Percentiles rank a stretch among this genome's conserved stretches.
phyloP scores from a whole-genome alignment of 2,797 vertebrate species.

The Gymnocypris eckloni region DNA sequence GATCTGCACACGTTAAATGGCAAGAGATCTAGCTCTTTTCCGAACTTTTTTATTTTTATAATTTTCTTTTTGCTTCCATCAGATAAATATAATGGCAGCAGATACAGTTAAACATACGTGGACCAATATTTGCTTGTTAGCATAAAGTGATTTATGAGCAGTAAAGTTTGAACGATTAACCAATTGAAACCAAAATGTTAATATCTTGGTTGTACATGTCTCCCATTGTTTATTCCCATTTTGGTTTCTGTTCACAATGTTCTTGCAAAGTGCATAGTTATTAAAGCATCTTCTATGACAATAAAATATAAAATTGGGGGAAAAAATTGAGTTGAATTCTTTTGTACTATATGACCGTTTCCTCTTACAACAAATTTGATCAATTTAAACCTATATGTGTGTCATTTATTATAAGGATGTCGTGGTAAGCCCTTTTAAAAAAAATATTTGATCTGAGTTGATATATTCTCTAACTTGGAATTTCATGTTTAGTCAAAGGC shows the following conservation, averaged over 20 bases:
- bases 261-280: slow-evolving; percentile 87
- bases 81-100: slow-evolving; percentile 85
- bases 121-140: slow-evolving; percentile 89
- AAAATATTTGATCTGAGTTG: background rate
- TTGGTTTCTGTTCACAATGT: slow-evolving; percentile 74
- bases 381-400: background rate
- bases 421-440: background rate
- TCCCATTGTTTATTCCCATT: slow-evolving; percentile 73
- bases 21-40: slow-evolving; percentile 58
- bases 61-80: slow-evolving; percentile 76
- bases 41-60: slow-evolving; percentile 44
- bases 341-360: background rate
- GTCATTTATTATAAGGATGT: background rate
- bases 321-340: slow-evolving; percentile 55
- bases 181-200: slow-evolving; percentile 74
- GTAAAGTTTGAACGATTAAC: slow-evolving; percentile 81
- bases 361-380: background rate
- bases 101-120: slow-evolving; percentile 88
- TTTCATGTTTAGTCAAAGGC: background rate
- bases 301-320: slow-evolving; percentile 96
- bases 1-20: slow-evolving; percentile 61
- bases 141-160: slow-evolving; percentile 69
- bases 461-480: background rate
- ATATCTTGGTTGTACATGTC: slow-evolving; percentile 73
- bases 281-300: slow-evolving; percentile 94